A percentile compares a stretch with the other conserved stretches of the same genome.
phyloP scores from a whole-genome alignment of 2,797 vertebrate species.

The Sebastes vulpes region DNA sequence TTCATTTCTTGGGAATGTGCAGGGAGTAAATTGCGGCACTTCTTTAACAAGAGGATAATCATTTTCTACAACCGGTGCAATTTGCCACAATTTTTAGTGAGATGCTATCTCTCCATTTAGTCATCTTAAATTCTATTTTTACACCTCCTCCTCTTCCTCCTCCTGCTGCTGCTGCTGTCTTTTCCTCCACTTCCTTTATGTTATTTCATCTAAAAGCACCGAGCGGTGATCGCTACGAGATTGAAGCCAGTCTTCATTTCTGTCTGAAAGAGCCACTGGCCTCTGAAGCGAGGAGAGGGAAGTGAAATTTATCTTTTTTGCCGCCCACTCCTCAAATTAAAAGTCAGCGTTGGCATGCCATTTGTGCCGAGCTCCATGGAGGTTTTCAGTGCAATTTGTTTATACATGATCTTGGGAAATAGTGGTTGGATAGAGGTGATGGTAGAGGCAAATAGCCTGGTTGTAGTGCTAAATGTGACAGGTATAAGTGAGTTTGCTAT shows the following conservation, averaged over 20 bases:
- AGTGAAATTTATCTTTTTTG: conserved; percentile 26
- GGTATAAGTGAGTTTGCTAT: background rate
- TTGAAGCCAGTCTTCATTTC: conserved; percentile 29
- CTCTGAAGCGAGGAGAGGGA: conserved; percentile 30
- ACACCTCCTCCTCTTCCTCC: conserved; percentile 18
- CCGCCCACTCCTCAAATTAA: conserved; percentile 48
- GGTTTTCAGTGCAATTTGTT: conserved; percentile 38
- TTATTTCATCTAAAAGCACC: conserved; percentile 47
- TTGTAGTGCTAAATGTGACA: conserved; percentile 31
- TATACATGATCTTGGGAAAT: conserved; percentile 17
- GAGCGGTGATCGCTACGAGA: conserved; percentile 31
- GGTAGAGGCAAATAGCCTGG: conserved; percentile 20
- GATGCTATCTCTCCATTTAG: conserved; percentile 41
- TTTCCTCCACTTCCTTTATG: conserved; percentile 19
- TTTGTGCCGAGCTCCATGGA: conserved; percentile 4
- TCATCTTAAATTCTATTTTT: conserved; percentile 56
- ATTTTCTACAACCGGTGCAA: conserved; percentile 28
- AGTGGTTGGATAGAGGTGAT: conserved; percentile 14
- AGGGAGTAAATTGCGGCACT: conserved; percentile 24
- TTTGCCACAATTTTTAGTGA: conserved; percentile 23
- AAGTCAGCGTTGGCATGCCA: conserved; percentile 24
- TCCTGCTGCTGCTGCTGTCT: background rate
- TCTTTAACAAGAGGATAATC: conserved; percentile 8
- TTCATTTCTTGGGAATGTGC: conserved; percentile 2
- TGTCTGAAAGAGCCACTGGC: conserved; percentile 17